Conservation (phyloP, 1,140 invertebrate species). For the Hypsibius dujardini region DNA sequence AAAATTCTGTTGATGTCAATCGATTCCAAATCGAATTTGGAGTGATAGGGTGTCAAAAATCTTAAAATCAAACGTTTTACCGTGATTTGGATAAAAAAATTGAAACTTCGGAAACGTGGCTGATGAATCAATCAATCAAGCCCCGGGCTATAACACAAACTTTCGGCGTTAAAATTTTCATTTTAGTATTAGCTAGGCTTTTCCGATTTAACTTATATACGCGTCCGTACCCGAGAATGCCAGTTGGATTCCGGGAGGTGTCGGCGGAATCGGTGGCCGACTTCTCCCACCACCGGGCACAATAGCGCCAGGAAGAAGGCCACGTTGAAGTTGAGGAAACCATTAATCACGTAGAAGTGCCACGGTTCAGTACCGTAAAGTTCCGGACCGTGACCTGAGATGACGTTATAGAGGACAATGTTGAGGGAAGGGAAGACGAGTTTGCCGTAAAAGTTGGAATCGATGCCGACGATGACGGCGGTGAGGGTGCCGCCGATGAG, state of each 20-base stretch:
- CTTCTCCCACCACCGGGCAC: neutral
- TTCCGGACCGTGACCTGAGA: constrained; percentile 72
- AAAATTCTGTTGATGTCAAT: too few species aligned
- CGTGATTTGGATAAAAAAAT: too few species aligned
- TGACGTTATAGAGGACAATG: constrained; percentile 85
- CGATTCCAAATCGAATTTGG: too few species aligned
- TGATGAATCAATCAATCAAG: neutral
- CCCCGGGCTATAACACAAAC: too few species aligned
- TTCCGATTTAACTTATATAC: too few species aligned
- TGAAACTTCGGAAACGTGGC: too few species aligned
- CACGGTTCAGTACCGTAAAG: constrained; percentile 80
- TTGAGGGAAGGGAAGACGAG: constrained; percentile 76
- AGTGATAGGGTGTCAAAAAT: too few species aligned
- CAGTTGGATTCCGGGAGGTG: too few species aligned
- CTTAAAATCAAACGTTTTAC: too few species aligned
- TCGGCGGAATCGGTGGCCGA: neutral
- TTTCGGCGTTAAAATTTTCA: too few species aligned
- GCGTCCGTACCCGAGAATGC: too few species aligned
- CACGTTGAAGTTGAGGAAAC: constrained; percentile 89
- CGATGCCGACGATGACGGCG: constrained; percentile 58
- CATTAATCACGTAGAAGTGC: constrained; percentile 81
- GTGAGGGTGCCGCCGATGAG: constrained; percentile 48
- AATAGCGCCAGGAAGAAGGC: constrained; percentile 48
- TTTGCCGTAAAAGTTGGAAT: constrained; percentile 74
- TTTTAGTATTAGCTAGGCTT: too few species aligned